Evolutionary conservation across 2,113 vertebrate species (phyloP).

Genomic region (Triplophysa tibetana): DNA sequence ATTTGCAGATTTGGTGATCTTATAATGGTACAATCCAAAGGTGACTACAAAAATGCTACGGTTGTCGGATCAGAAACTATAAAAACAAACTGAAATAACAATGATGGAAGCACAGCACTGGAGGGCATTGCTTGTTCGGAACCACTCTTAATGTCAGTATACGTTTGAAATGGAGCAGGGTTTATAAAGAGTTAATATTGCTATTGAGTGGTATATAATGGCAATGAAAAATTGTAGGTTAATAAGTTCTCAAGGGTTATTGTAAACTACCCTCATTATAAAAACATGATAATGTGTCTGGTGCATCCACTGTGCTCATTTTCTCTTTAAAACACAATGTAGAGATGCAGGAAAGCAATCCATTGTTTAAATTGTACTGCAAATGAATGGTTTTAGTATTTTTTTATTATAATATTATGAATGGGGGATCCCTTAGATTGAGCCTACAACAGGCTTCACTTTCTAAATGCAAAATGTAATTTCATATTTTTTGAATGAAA

Average conservation of each 20-base stretch:
- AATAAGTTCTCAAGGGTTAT: neutral
- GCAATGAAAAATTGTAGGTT: neutral
- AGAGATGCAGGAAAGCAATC: too few species aligned
- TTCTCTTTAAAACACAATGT: too few species aligned
- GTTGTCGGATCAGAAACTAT: neutral
- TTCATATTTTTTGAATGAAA: neutral
- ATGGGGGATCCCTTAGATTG: too few species aligned
- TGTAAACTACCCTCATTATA: conserved; percentile 19
- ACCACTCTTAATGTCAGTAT: neutral
- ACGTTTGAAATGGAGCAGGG: neutral
- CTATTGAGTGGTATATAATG: neutral
- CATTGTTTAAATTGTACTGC: too few species aligned
- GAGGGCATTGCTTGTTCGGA: too few species aligned
- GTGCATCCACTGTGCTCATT: too few species aligned
- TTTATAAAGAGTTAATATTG: neutral
- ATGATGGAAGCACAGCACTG: neutral
- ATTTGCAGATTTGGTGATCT: conserved; percentile 7
- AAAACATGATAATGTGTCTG: neutral
- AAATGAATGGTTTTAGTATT: too few species aligned
- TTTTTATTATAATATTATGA: too few species aligned
- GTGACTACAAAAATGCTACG: neutral
- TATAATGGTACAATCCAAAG: conserved; percentile 5
- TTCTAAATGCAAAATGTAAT: too few species aligned
- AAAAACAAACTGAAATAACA: neutral
- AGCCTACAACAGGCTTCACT: too few species aligned